Evolutionary conservation across 2,113 vertebrate species (phyloP).

Genomic region (Nanorana parkeri): DNA sequence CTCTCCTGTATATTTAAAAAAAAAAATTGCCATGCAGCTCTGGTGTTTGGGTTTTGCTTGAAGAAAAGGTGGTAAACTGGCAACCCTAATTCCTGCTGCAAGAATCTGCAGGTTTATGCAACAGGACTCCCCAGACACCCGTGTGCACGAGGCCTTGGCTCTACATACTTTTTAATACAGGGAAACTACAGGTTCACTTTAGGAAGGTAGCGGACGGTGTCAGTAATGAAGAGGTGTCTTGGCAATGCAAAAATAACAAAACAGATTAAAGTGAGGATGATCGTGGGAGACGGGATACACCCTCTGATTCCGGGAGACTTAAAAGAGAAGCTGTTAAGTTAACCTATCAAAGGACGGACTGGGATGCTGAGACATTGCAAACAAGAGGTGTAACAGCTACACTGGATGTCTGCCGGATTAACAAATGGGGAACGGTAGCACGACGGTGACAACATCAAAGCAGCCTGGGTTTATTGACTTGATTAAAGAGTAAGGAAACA

Average conservation of each 20-base stretch:
- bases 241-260: slow-evolving; percentile 13
- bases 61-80: no score
- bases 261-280: slow-evolving; percentile 46
- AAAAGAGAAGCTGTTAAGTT: slow-evolving; percentile 40
- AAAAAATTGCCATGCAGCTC: no score
- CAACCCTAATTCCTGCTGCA: no score
- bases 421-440: slow-evolving; percentile 54
- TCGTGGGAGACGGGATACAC: slow-evolving; percentile 35
- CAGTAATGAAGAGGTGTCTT: slow-evolving; percentile 17
- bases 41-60: no score
- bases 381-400: slow-evolving; percentile 44
- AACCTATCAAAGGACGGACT: slow-evolving; percentile 31
- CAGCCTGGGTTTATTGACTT: slow-evolving; percentile 38
- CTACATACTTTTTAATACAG: no score
- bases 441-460: slow-evolving; percentile 51
- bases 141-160: no score
- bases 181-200: no score
- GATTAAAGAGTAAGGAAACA: slow-evolving; percentile 49
- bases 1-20: no score
- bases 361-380: slow-evolving; percentile 23
- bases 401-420: slow-evolving; percentile 46
- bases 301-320: slow-evolving; percentile 37
- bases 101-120: no score
- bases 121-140: no score
- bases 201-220: not conserved